Evolutionary conservation across 1,140 invertebrate genomes (phyloP), one percentile per base, ranked within the genome.

Genomic region (Drosophila sproati): DNA sequence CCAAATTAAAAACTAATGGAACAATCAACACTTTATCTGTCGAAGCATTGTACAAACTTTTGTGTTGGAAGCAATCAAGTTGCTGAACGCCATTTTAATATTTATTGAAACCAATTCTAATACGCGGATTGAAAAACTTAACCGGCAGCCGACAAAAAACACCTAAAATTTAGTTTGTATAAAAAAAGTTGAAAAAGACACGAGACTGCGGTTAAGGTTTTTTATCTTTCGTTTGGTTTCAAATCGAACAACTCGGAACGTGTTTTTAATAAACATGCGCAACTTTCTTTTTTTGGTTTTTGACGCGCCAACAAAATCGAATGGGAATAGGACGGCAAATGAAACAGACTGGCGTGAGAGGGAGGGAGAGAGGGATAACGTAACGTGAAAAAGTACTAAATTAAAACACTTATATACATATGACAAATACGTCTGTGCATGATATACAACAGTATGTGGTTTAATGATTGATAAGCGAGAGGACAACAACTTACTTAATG

Each of bases 221-320:
- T 41, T 41, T 41, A 10, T 10, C 5, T 10, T 43, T 56, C 39
- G 47, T 47, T 67, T 12, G n/a, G 35, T 43, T 28, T 39, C 48
- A 62, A 50, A 70, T 74, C 72, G 52, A 71, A 71, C 59, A 56
- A 43, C 59, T 29, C 60, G 68, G 72, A 87, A 87, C 82, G 77
- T 82, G 82, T 87, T 87, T 88, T 80, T 60, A 87, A 82, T 87
- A 87, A 88, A 77, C 79, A 87, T 82, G 82, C 83, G 73, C 82
- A 88, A 82, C 82, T 87, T 87, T 87, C 82, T 88, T 87, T 87
- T 87, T 82, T 77, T 66, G 80, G 67, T 76, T 86, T 69, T 62
- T 69, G 56, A 63, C 48, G 61, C 43, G 74, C 67, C 57, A 52
- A 61, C 66, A 66, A 60, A 73, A 59, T 66, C 48, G 56, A 76